Conservation (phyloP, 2,797 vertebrate species). For the Anabacerthia variegaticeps region DNA sequence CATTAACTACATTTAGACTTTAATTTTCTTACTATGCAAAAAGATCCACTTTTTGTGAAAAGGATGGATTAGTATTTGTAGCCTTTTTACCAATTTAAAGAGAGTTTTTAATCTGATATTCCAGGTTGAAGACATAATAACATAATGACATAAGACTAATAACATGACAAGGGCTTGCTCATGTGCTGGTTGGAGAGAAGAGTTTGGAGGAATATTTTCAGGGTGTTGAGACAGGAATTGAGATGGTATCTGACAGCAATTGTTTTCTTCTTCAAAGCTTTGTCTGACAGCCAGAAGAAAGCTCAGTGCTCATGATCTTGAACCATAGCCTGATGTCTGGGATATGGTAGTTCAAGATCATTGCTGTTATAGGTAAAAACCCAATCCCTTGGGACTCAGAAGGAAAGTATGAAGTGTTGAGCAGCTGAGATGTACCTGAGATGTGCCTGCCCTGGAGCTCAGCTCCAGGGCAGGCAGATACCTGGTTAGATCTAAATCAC, state of each 20-base stretch:
- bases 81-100: neutral
- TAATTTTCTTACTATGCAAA: neutral
- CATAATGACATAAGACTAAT: neutral
- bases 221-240: neutral
- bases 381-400: neutral
- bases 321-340: neutral
- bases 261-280: neutral
- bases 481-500: neutral
- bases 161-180: neutral
- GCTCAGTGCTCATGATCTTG: fast-evolving
- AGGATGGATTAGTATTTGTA: neutral
- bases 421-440: neutral
- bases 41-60: neutral
- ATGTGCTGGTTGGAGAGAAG: neutral
- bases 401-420: neutral
- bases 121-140: neutral
- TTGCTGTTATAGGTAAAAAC: neutral
- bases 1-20: neutral
- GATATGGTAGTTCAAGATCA: neutral
- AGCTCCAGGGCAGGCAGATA: neutral
- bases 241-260: fast-evolving
- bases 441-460: neutral
- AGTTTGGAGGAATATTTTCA: neutral
- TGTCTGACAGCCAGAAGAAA: neutral
- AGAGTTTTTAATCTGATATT: neutral